Evolutionary conservation across 1,140 invertebrate species (phyloP).

Genomic region (Armadillidium nasatum): DNA sequence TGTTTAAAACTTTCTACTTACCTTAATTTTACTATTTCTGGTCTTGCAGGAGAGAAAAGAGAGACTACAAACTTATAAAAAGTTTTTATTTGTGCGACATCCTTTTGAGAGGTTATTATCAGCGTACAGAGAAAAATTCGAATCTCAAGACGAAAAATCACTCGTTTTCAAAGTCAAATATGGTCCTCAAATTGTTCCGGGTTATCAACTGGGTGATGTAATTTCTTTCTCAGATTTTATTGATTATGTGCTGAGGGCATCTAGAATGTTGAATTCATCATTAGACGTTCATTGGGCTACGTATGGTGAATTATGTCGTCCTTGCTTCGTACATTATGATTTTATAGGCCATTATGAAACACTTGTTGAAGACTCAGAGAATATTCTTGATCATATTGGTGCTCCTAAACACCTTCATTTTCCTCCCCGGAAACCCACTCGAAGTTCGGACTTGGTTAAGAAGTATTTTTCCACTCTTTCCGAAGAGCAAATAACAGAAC

Average conservation of each 20-base stretch:
- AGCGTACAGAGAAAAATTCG: constrained; percentile 84
- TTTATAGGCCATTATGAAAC: constrained; percentile 75
- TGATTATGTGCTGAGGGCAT: constrained; percentile 57
- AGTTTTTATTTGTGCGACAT: constrained; percentile 82
- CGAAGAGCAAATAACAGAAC: background rate
- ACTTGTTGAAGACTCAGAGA: constrained; percentile 63
- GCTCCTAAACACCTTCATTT: constrained; percentile 58
- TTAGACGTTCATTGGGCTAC: constrained; percentile 86
- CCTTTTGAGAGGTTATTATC: constrained; percentile 85
- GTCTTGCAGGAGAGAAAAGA: constrained; percentile 54
- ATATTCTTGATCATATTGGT: constrained; percentile 62
- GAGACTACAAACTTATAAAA: constrained; percentile 66
- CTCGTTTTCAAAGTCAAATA: constrained; percentile 67
- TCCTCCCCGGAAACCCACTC: constrained; percentile 60
- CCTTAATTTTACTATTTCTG: too few species aligned
- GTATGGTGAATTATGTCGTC: constrained; percentile 73
- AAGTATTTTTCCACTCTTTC: constrained; percentile 57
- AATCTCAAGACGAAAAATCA: constrained; percentile 59
- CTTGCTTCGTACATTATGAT: constrained; percentile 80
- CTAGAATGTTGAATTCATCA: constrained; percentile 45
- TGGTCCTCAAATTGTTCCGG: constrained; percentile 71
- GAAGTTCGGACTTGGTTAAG: constrained; percentile 62
- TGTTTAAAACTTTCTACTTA: too few species aligned
- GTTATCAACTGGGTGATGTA: constrained; percentile 59
- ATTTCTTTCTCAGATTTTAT: constrained; percentile 84